These are phyloP conservation scores for Lasioglossum albipes DNA, from an alignment of 1,140 invertebrate genomes.

Conservation along the genomic window DNA sequence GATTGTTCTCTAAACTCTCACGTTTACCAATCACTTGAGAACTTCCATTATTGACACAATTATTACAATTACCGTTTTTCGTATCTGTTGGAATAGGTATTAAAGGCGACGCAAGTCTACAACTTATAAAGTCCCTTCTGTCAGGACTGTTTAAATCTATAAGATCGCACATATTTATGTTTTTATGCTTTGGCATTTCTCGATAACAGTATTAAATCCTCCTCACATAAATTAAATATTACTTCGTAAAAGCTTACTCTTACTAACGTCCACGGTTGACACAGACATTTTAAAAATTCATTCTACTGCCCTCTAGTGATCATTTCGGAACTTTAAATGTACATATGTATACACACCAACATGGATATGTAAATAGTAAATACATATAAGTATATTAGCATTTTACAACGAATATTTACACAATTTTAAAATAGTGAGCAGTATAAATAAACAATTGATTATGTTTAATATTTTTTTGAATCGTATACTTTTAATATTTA, in stretches of 20 bases:
- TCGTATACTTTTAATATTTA: too few species aligned
- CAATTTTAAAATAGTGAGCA: background rate
- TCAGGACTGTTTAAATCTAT: constrained; percentile 70
- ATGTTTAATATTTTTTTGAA: too few species aligned
- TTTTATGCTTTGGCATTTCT: background rate
- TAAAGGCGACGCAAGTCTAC: constrained; percentile 65
- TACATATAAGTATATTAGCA: too few species aligned
- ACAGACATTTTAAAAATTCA: constrained; percentile 26
- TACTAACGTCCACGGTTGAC: background rate
- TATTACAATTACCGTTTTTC: constrained; percentile 11
- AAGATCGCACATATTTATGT: constrained; percentile 66
- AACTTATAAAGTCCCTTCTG: constrained; percentile 2
- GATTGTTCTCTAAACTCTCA: constrained; percentile 70
- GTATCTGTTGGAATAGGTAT: constrained; percentile 62
- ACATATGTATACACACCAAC: too few species aligned
- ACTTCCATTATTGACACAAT: background rate
- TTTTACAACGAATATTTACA: background rate
- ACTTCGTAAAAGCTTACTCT: background rate
- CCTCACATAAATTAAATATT: background rate
- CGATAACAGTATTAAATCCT: background rate
- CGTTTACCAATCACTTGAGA: constrained; percentile 37
- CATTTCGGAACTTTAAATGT: background rate
- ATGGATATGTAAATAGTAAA: too few species aligned
- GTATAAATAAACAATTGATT: background rate
- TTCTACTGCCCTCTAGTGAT: background rate